phyloP scores from a whole-genome alignment of 2,888 invertebrate genomes.

The Hyles lineata region DNA sequence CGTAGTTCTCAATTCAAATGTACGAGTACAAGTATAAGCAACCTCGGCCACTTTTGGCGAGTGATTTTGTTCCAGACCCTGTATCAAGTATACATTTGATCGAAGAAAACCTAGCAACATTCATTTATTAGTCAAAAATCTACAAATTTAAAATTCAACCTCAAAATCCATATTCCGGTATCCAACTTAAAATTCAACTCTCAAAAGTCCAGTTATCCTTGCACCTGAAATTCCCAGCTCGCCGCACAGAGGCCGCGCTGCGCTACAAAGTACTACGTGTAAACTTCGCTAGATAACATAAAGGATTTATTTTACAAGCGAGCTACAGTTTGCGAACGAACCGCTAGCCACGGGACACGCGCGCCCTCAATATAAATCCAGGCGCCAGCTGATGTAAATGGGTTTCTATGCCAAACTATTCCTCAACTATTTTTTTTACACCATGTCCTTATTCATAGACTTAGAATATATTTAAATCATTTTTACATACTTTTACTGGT shows the following conservation, averaged over 20 bases:
- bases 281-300: slow-evolving; percentile 18
- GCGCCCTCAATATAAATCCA: slow-evolving; percentile 27
- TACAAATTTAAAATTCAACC: background rate
- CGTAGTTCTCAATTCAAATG: too few relatives aligned
- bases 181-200: background rate
- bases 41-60: too few relatives aligned
- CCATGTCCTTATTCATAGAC: background rate
- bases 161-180: background rate
- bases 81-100: too few relatives aligned
- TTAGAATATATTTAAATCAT: too few relatives aligned
- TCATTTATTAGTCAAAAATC: too few relatives aligned
- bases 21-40: too few relatives aligned
- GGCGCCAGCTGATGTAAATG: background rate
- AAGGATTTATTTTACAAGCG: slow-evolving; percentile 29
- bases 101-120: too few relatives aligned
- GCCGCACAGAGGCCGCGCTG: background rate
- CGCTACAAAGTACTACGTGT: background rate
- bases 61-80: too few relatives aligned
- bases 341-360: slow-evolving; percentile 22
- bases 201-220: background rate
- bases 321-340: slow-evolving; percentile 21
- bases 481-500: too few relatives aligned
- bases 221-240: background rate
- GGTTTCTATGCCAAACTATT: slow-evolving; percentile 19
- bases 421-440: background rate